Conservation (phyloP, 1,140 invertebrate genomes). For the Epicauta chinensis region DNA sequence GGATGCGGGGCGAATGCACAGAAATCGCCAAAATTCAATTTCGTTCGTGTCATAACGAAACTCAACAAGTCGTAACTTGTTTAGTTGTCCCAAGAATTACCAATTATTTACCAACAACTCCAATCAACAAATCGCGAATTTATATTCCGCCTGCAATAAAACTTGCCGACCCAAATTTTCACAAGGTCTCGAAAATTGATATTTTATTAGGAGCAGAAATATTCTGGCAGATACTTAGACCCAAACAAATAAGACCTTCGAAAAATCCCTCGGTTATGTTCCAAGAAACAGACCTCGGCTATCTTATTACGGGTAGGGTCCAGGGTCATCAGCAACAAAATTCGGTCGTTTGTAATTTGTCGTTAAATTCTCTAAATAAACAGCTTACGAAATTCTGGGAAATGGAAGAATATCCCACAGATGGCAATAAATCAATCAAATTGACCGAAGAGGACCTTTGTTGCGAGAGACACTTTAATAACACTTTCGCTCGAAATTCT, state of each 20-base stretch:
- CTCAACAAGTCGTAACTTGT: not conserved
- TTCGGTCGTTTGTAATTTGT: not conserved
- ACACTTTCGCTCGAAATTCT: conserved; percentile 6
- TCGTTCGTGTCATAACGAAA: not conserved
- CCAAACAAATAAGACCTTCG: conserved; percentile 15
- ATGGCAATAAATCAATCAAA: not conserved
- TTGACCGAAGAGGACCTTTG: conserved; percentile 14
- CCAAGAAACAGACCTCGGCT: conserved; percentile 28
- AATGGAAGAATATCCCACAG: conserved; percentile 9
- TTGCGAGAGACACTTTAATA: conserved; percentile 22
- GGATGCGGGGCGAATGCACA: not conserved
- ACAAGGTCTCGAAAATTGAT: conserved; percentile 19
- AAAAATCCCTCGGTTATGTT: conserved; percentile 7
- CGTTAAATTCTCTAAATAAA: not conserved
- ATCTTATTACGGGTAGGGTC: conserved; percentile 20
- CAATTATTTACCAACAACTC: not conserved
- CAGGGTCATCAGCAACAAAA: not conserved
- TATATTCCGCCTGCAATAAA: conserved; percentile 1
- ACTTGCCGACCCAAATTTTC: conserved; percentile 21
- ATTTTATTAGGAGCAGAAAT: conserved; percentile 23
- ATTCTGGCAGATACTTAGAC: conserved; percentile 18
- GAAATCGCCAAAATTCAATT: not conserved
- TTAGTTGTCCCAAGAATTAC: conserved; percentile 1
- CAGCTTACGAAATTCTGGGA: conserved; percentile 19
- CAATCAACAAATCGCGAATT: not conserved